These are phyloP conservation scores for Tipula confusa DNA, from an alignment of 2,888 invertebrate genomes.

Conservation along the genomic window DNA sequence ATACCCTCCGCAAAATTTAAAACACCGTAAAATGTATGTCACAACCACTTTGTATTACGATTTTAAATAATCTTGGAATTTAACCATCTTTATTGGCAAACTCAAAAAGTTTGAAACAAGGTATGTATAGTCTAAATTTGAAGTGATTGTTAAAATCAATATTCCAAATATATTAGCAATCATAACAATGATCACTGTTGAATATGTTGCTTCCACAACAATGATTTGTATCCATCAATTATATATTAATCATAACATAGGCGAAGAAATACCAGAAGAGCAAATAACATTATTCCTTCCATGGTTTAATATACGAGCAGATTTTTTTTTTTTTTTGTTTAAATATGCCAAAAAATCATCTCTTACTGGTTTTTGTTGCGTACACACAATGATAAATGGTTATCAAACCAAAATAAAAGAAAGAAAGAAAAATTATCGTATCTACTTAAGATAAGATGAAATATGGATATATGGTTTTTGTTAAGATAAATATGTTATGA, in stretches of 20 bases:
- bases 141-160: too few species aligned
- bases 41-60: too few species aligned
- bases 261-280: not conserved
- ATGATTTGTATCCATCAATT: not conserved
- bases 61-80: too few species aligned
- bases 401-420: not conserved
- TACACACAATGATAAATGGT: not conserved
- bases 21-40: too few species aligned
- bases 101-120: too few species aligned
- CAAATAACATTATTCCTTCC: not conserved
- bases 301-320: too few species aligned
- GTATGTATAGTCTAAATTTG: too few species aligned
- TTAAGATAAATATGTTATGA: not conserved
- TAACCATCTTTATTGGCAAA: too few species aligned
- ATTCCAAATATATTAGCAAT: not conserved
- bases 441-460: not conserved
- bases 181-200: not conserved
- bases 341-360: constrained; percentile 15
- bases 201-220: not conserved
- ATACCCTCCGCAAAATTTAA: too few species aligned
- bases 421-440: not conserved
- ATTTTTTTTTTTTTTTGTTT: not conserved
- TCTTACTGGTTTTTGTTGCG: not conserved
- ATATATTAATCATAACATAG: not conserved
- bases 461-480: not conserved